Evolutionary conservation across 2,113 vertebrate species (phyloP), one percentile per base, ranked within the genome.

Genomic region (Bambusicola thoracicus): DNA sequence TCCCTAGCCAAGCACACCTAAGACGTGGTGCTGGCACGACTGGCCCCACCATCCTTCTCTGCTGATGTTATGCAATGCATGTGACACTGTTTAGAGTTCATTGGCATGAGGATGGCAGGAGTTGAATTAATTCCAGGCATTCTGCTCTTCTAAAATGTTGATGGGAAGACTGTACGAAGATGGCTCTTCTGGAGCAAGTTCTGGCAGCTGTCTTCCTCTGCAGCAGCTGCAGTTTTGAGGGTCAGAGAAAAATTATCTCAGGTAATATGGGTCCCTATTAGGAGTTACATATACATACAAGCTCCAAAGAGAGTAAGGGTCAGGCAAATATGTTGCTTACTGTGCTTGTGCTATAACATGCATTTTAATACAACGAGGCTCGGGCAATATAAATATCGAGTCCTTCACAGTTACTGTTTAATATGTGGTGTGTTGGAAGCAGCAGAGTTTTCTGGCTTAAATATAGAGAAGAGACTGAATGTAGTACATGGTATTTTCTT

Each of bases 161-260:
- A 65, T 43, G 29, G 61, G 48, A 76, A 85, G 9, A 27, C 73
- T 43, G 10, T 17, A 41, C 34, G 69, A 30, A 87, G 89, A 69
- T 68, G 17, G 90, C 65, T 77, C 40, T 90, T 84, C 40, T 27
- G 72, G 62, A 70, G 9, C 69, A 89, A 83, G 38, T 65, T 81
- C 53, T 56, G n/a, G 58, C 51, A 88, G n/a, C 20, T 36, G 6
- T 0, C 34, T 8, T 66, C 79, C 72, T 44, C 32, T 8, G 58
- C 2, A 1, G n/a, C 18, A 65, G 68, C 4, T 44, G 40, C 17
- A 21, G 36, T 49, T 81, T 36, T 51, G 51, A 68, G 20, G 18
- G 43, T 63, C 58, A 59, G 25, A 56, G 11, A 36, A 7, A 15
- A 61, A 56, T 12, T 4, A 41, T 41, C 76, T 73, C 36, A 21